These are phyloP conservation scores for Cercocebus atys DNA, from an alignment of 2,113 vertebrate genomes.

Conservation along the genomic window DNA sequence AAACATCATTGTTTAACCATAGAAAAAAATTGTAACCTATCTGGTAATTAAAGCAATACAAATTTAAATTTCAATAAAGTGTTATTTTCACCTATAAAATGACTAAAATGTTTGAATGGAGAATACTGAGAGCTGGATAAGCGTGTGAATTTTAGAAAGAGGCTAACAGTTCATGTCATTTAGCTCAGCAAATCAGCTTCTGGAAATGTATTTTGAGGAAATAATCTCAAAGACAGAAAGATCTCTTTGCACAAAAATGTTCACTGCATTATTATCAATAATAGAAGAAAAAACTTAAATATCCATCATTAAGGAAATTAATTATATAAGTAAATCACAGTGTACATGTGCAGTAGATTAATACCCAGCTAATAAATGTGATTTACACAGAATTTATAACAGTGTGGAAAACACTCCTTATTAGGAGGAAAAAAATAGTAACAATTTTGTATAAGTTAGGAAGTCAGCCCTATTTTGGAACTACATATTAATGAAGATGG, in stretches of 20 bases:
- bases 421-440: not conserved
- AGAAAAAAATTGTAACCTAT: constrained; percentile 3
- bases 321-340: not conserved
- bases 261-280: not conserved
- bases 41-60: constrained; percentile 39
- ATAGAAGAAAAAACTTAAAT: not conserved
- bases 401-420: not conserved
- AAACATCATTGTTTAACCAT: not conserved
- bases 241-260: not conserved
- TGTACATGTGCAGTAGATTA: not conserved
- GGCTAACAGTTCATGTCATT: not conserved
- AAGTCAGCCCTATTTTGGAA: not conserved
- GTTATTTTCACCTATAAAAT: constrained; percentile 16
- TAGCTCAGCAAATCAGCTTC: not conserved
- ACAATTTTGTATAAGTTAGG: not conserved
- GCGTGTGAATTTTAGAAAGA: constrained; percentile 11
- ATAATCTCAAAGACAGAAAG: constrained; percentile 13
- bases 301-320: not conserved
- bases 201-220: constrained; percentile 26
- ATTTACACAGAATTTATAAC: not conserved
- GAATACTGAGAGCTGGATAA: not conserved
- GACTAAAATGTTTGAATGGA: constrained; percentile 2
- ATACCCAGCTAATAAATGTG: not conserved
- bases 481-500: not conserved
- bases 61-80: not conserved